phyloP scores from a whole-genome alignment of 2,888 invertebrate genomes.

The Macaria liturata region DNA sequence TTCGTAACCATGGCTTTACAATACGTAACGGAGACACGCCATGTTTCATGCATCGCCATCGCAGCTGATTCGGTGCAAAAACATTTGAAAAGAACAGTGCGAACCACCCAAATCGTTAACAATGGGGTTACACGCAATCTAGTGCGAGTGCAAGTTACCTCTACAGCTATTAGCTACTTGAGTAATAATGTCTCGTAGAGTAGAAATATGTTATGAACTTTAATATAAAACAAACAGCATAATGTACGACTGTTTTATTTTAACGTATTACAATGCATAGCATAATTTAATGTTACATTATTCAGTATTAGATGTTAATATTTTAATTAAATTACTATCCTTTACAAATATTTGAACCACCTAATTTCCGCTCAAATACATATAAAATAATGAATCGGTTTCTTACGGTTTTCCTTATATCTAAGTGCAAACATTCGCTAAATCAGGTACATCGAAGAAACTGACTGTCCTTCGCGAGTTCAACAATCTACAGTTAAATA shows the following conservation, averaged over 20 bases:
- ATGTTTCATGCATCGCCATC: slow-evolving; percentile 20
- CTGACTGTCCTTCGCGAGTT: slow-evolving; percentile 53
- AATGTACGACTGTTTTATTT: no score
- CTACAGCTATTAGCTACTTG: no score
- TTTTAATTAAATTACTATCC: no score
- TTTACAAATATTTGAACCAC: no score
- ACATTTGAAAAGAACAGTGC: slow-evolving; percentile 8
- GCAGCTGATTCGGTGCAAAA: slow-evolving; percentile 2
- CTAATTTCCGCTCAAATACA: no score
- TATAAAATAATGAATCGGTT: neutral
- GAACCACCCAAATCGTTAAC: slow-evolving; percentile 10
- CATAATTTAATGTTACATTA: no score
- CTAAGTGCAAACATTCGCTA: slow-evolving; percentile 13
- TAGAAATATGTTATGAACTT: no score
- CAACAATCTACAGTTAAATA: slow-evolving; percentile 44
- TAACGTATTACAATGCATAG: no score
- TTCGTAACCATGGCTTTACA: slow-evolving; percentile 26
- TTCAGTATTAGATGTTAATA: no score
- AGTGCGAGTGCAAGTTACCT: neutral
- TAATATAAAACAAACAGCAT: no score
- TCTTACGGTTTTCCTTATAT: slow-evolving; percentile 32
- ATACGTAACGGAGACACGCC: slow-evolving; percentile 29
- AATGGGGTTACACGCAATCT: slow-evolving; percentile 10
- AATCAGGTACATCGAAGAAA: slow-evolving; percentile 41
- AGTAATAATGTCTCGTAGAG: no score